Evolutionary conservation across 2,888 invertebrate genomes (phyloP).

Genomic region (Thelaira solivaga): DNA sequence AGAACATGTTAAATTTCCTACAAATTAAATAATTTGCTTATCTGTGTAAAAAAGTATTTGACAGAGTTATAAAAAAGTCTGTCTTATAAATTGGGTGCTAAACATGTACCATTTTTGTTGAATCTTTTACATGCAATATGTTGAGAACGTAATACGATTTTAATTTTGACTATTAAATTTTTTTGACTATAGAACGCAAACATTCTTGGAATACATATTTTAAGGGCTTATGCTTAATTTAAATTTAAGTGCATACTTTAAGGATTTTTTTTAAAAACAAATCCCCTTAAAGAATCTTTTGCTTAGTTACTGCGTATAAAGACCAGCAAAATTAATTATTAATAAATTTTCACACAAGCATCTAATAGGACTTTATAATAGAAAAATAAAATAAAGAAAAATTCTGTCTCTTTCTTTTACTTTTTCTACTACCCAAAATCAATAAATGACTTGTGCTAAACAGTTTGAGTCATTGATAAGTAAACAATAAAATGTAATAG

Average conservation of each 20-base stretch:
- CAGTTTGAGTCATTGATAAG: background rate
- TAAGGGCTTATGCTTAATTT: background rate
- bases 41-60: too few relatives aligned
- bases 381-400: background rate
- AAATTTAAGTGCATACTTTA: background rate
- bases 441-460: conserved; percentile 34
- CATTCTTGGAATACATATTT: too few relatives aligned
- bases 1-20: too few relatives aligned
- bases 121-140: too few relatives aligned
- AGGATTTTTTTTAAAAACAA: background rate
- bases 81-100: too few relatives aligned
- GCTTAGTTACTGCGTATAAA: background rate
- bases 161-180: too few relatives aligned
- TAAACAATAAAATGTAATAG: background rate
- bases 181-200: too few relatives aligned
- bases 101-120: too few relatives aligned
- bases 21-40: too few relatives aligned
- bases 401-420: background rate
- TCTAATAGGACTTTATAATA: background rate
- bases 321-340: conserved; percentile 10
- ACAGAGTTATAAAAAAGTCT: too few relatives aligned
- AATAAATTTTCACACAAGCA: background rate
- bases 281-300: background rate
- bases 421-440: background rate
- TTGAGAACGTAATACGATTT: too few relatives aligned